Base-by-base conservation (phyloP, 2,113 vertebrate species). In the Austrofundulus limnaeus region DNA sequence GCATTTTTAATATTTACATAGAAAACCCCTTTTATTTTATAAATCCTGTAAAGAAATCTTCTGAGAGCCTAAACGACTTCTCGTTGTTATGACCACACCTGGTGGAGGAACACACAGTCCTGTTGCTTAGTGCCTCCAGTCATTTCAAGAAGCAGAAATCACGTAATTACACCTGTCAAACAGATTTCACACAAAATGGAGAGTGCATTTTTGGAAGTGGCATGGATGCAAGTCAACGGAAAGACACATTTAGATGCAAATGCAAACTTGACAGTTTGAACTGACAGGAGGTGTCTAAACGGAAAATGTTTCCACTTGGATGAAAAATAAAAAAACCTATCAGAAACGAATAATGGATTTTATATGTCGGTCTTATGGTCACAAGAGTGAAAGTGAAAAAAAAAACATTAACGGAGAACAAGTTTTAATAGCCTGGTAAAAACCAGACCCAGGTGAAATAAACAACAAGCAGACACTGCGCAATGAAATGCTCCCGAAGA, bases 111-210 rank as follows among this genome's bases (percentile, higher is more conserved):
- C 28, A 48, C 39, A 34, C 34, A 11, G 43, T 20, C 51, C 65
- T 56, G 45, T 46, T 1, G 1, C 52, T 63, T 17, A 10, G 13
- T 55, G 38, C 25, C 51, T 59, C 69, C 56, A 41, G 28, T 43
- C 31, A 71, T 80, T 75, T 71, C 4, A 37, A 65, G 69, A 57
- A 47, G 57, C 21, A 57, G n/a, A 17, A 20, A 16, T 46, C 12
- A 16, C 17, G 47, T 38, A 64, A 55, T 70, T 39, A 70, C 53
- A 63, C 8, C 62, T 71, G 31, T 63, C 49, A 16, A 28, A 41
- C 31, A 49, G n/a, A 43, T 48, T 61, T 70, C 67, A 53, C 50
- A 55, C 17, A 28, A 24, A 73, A 38, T 8, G 49, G 28, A 49
- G 63, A 69, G 46, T 57, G 12, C 38, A 57, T 69, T 72, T 50